These are phyloP conservation scores for Deladenus siricidicola DNA, from an alignment of 2,888 invertebrate species.

Conservation along the genomic window DNA sequence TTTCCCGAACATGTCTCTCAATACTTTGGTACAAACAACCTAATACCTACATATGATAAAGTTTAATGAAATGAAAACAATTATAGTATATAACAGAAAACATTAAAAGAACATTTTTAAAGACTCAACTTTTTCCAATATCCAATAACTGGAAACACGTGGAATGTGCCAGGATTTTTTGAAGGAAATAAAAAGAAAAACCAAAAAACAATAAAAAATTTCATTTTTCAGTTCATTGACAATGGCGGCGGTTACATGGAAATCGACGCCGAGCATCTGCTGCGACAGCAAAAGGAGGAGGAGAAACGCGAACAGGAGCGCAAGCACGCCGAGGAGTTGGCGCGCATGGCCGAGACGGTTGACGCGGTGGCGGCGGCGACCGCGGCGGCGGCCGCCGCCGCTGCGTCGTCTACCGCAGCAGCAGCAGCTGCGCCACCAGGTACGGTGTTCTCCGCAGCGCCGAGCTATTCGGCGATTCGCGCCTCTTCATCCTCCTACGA, in stretches of 20 bases:
- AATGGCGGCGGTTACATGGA: constrained; percentile 18
- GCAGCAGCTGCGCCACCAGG: neutral
- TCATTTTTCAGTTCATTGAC: constrained; percentile 11
- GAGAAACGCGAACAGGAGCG: constrained; percentile 15
- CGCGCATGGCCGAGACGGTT: constrained; percentile 19
- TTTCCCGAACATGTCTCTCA: too few species aligned
- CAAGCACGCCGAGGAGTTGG: constrained; percentile 11
- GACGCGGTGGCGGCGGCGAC: constrained; percentile 10
- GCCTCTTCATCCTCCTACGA: too few species aligned
- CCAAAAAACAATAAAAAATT: neutral
- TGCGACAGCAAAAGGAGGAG: constrained; percentile 15
- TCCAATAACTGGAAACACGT: too few species aligned
- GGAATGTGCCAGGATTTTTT: too few species aligned
- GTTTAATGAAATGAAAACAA: too few species aligned
- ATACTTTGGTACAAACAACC: too few species aligned
- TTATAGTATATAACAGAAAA: too few species aligned
- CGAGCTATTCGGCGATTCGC: neutral
- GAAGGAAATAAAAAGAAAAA: neutral
- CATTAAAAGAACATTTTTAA: too few species aligned
- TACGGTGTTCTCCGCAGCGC: neutral
- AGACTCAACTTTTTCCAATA: too few species aligned
- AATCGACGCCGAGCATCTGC: constrained; percentile 15
- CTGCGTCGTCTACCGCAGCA: neutral
- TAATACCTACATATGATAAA: too few species aligned
- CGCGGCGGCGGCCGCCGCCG: too few species aligned